Base-by-base conservation (phyloP, 2,888 invertebrate genomes). In the Lithophane semibrunnea region DNA sequence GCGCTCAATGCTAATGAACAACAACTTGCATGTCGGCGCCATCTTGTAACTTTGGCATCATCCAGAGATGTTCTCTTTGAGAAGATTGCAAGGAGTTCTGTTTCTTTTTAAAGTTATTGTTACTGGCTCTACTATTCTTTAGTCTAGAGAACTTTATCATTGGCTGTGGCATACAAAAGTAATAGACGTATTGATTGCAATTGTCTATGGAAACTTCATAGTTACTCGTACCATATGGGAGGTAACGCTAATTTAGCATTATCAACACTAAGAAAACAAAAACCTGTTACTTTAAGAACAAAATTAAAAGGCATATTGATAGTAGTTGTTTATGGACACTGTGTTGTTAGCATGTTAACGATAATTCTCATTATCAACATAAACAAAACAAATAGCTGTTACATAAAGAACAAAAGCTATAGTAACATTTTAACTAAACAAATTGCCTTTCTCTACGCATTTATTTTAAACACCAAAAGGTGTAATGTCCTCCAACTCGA, bases 401-500 rank as follows among this genome's bases (percentile, higher is more conserved):
- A 37, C 13, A 21, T 52, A 72, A 63, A 82, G 37, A 68, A 77
- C 52, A 75, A 82, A 49, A 61, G 52, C 75, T 42, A 5, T 49
- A 56, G 56, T 70, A 84, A 66, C 64, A 67, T 79, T 79, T 69
- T 70, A 47, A 74, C 70, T n/a, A 75, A 73, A 85, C 76, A 76
- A 74, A 85, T 79, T 82, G 74, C 63, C 75, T 75, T 76, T 58
- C 74, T 56, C 49, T 12, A 64, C 61, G 64, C 77, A 83, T 78
- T 82, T 85, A 79, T 85, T 77, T 80, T 67, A 67, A 76, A 72
- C 74, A 77, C 72, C 75, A 73, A 84, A 85, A 84, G 82, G 82
- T 87, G 78, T 80, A 85, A 87, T 84, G 79, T 82, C 76, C 70
- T 88, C 82, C 84, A 90, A 91, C 87, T 90, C 87, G 86, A 84